Base-by-base conservation (phyloP, 2,888 invertebrate genomes). In the Tuta absoluta region DNA sequence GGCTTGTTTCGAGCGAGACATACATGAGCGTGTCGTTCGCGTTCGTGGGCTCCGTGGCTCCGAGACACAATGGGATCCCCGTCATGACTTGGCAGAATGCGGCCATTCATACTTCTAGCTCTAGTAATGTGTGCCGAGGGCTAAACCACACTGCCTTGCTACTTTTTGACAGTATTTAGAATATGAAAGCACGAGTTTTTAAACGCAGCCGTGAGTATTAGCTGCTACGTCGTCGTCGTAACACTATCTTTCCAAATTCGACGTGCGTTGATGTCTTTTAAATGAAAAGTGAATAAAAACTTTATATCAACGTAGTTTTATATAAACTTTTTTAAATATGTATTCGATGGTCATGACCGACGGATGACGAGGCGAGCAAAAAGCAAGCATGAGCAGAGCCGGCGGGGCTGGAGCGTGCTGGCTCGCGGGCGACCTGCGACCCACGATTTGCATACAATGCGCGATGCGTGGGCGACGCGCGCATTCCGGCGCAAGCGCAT, bases 391-490 rank as follows among this genome's bases (percentile, higher is more conserved):
- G 66, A 59, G 65, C 59, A 64, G 68, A 68, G 72, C 68, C 68
- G 65, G 67, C 68, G 71, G 68, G 75, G 75, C 71, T 74, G 75
- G 65, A 68, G 72, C 71, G 72, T 74, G 77, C 56, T 56, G 19
- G 56, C 56, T 56, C 28, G 56, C 48, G 61, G 78, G 77, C 85
- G 91, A 90, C 90, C 91, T 88, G 87, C 89, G 90, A 91, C 91
- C 91, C 78, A 72, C 79, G 72, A 91, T 91, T 89, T 90, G 87
- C 91, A 91, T 91, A 91, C 91, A 91, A 91, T 91, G 85, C 75
- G 69, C 69, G 67, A 69, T 78, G 88, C 86, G 90, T 89, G 86
- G 90, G 90, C 85, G 85, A 78, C 69, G 65, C 48, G 67, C 68
- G 65, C 67, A 67, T 68, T 68, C 68, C 62, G 56, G n/a, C 56